Percentiles rank a stretch among this genome's conserved stretches.
Evolutionary conservation across 2,113 vertebrate species (phyloP).

Genomic region (Heloderma charlesbogerti): DNA sequence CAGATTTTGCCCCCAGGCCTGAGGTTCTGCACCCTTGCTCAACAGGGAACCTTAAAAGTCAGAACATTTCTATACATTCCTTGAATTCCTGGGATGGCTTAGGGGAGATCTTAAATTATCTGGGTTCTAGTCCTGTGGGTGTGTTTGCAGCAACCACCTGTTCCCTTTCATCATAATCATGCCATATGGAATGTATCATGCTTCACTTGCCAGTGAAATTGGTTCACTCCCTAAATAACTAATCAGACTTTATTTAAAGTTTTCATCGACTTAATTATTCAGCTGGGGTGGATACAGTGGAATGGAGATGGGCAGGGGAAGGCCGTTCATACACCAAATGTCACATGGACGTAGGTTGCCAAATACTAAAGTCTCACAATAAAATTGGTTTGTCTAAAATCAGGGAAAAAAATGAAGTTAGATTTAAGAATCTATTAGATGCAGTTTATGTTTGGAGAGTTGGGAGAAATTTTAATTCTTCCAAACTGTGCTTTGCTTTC

Average conservation of each 20-base stretch:
- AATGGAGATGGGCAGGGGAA: background rate
- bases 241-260: background rate
- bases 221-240: background rate
- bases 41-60: no score
- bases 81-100: no score
- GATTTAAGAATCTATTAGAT: background rate
- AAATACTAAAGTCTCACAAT: background rate
- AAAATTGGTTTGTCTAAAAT: background rate
- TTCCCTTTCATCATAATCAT: background rate
- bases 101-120: no score
- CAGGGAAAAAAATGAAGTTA: background rate
- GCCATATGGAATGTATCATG: background rate
- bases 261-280: background rate
- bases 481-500: no score
- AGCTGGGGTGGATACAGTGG: background rate
- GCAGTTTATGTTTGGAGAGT: background rate
- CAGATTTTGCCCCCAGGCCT: no score
- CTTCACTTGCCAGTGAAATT: background rate
- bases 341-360: background rate
- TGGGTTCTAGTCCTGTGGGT: background rate
- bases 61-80: no score
- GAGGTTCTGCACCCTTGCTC: no score
- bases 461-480: no score
- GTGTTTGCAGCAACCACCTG: background rate
- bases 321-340: no score